A percentile compares a stretch with the other conserved stretches of the same genome.
These are phyloP conservation scores for Rhinolophus sinicus DNA, from an alignment of 2,113 vertebrate species.

Conservation along the genomic window DNA sequence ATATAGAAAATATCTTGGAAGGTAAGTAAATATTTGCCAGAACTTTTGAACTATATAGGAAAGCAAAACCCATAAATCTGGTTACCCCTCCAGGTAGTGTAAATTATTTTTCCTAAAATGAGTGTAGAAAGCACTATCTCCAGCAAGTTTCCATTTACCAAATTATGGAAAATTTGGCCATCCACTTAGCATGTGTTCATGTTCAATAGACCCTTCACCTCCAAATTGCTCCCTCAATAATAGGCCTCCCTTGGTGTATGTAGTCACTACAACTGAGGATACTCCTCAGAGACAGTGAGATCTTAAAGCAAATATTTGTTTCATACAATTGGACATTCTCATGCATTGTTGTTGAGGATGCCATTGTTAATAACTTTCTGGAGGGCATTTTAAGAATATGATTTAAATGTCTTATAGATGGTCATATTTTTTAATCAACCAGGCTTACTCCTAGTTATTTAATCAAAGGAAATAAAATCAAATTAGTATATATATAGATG, in stretches of 20 bases:
- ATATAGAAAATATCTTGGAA: neutral
- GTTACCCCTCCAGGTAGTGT: neutral
- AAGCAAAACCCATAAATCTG: constrained; percentile 14
- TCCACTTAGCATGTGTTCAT: neutral
- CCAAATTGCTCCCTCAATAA: neutral
- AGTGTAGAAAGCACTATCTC: neutral
- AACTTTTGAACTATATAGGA: neutral
- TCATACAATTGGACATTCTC: neutral
- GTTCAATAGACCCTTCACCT: neutral
- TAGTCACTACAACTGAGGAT: neutral
- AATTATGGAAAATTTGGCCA: constrained; percentile 4
- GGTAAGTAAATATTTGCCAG: neutral
- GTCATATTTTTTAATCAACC: neutral
- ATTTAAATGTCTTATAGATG: constrained; percentile 6
- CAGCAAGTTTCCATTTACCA: neutral
- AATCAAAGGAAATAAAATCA: neutral
- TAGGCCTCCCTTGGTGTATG: neutral
- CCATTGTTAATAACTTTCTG: neutral
- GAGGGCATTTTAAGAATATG: constrained; percentile 16
- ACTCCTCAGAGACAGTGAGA: neutral
- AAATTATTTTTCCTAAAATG: neutral
- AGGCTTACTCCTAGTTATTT: neutral
- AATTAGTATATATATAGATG: neutral
- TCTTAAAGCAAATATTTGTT: neutral
- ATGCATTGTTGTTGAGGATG: neutral